phyloP scores from a whole-genome alignment of 2,888 invertebrate species.

The Aphodius sticticus region DNA sequence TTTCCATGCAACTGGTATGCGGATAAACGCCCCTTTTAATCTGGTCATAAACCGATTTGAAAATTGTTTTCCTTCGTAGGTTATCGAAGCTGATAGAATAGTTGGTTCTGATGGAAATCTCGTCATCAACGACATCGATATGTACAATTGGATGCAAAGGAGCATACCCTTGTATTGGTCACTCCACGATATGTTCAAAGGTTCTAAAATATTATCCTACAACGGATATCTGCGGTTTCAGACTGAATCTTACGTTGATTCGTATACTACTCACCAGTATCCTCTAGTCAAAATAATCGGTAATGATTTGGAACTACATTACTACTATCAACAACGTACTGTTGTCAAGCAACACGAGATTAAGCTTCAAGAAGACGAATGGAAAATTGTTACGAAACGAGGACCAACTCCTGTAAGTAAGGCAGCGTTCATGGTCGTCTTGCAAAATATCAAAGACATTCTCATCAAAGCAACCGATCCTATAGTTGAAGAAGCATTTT shows the following conservation, averaged over 20 bases:
- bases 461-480: conserved; percentile 74
- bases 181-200: conserved; percentile 81
- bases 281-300: conserved; percentile 88
- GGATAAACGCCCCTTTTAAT: conserved; percentile 14
- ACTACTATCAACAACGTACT: conserved; percentile 56
- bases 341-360: conserved; percentile 61
- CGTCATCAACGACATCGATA: conserved; percentile 62
- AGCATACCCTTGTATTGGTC: conserved; percentile 80
- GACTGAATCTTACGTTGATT: conserved; percentile 62
- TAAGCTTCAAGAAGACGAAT: conserved; percentile 79
- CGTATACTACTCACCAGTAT: conserved; percentile 42
- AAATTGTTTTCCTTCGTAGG: conserved; percentile 12
- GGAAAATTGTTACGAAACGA: conserved; percentile 62
- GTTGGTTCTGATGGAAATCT: conserved; percentile 68
- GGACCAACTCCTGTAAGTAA: conserved; percentile 23
- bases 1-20: too few relatives aligned
- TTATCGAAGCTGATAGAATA: conserved; percentile 60
- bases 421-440: conserved; percentile 84
- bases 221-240: conserved; percentile 87
- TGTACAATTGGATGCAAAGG: conserved; percentile 57
- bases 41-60: conserved; percentile 15
- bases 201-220: conserved; percentile 90
- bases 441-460: conserved; percentile 85
- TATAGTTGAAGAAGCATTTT: background rate
- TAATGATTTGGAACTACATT: conserved; percentile 61